Base-by-base conservation (phyloP, 2,888 invertebrate genomes). In the Polydrusus pterygomalis region DNA sequence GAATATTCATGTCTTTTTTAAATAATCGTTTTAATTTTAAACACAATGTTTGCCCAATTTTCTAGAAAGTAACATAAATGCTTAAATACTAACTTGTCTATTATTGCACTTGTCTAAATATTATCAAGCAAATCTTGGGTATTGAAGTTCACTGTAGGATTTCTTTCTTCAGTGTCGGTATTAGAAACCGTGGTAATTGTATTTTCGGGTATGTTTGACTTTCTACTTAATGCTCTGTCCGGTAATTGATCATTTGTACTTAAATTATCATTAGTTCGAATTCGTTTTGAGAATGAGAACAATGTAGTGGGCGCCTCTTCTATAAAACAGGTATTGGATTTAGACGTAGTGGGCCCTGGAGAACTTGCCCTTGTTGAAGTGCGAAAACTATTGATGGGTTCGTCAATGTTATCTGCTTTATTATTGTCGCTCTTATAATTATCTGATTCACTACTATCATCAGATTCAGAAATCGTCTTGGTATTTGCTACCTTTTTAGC, bases 61-160 rank as follows among this genome's bases (percentile, higher is more conserved):
- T 25, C 25, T 25, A 25, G 25, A 25, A 25, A 25, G 5, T 25
- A 25, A 25, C 5, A 25, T 25, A 25, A 25, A 25, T 25, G 5
- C 25, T 25, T 25, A 5, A 25, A 25, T 1, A 25, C 25, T 25
- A 25, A 25, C 25, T 25, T 25, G 1, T 3, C 2, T 34, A 10
- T 34, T 34, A 34, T 2, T 34, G 34, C 43, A 54, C 11, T 11
- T 25, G 10, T 51, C 65, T 72, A 80, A 15, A 82, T 65, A 77
- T 78, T 78, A 79, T 85, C 83, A 65, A 85, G 78, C 64, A 83
- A 80, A 64, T 85, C 84, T 81, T 86, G 86, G 17, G 85, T 85
- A 72, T 80, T 81, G 75, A 83, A 82, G 64, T 80, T 78, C 18
- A 81, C 79, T 68, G 47, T 75, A 54, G 81, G 15, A 79, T 11